These are phyloP conservation scores for Uria lomvia DNA, from an alignment of 2,113 vertebrate species.

Conservation along the genomic window DNA sequence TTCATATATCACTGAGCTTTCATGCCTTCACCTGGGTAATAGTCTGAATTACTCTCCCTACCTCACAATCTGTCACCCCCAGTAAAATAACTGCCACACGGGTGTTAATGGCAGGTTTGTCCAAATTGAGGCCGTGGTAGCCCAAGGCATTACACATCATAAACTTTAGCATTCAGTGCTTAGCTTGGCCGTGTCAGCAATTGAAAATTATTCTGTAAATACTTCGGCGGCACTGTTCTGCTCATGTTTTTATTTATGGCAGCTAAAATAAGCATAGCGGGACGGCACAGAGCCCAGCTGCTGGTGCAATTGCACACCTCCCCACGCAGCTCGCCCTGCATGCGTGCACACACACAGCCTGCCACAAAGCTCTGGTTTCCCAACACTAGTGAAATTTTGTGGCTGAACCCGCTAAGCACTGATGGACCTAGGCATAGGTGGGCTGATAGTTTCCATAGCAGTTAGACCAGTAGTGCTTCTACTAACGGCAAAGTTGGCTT, in stretches of 20 bases:
- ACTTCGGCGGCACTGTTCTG: conserved; percentile 18
- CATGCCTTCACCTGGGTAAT: conserved; percentile 91
- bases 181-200: background rate
- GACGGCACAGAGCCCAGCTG: background rate
- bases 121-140: conserved; percentile 76
- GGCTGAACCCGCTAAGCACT: background rate
- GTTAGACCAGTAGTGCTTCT: background rate
- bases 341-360: background rate
- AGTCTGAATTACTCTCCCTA: conserved; percentile 88
- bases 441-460: background rate
- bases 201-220: conserved; percentile 71
- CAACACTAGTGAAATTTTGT: background rate
- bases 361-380: background rate
- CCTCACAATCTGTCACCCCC: conserved; percentile 87
- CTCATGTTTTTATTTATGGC: conserved; percentile 74
- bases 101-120: conserved; percentile 82
- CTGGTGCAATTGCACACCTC: background rate
- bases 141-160: conserved; percentile 76
- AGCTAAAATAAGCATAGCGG: conserved; percentile 37
- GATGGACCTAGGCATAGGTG: background rate
- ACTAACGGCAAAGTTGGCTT: background rate
- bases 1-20: conserved; percentile 89
- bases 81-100: conserved; percentile 82
- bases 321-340: fast-evolving
- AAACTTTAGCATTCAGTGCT: conserved; percentile 75